Evolutionary conservation across 1,140 invertebrate genomes (phyloP).

Genomic region (Rhagoletis zephyria): DNA sequence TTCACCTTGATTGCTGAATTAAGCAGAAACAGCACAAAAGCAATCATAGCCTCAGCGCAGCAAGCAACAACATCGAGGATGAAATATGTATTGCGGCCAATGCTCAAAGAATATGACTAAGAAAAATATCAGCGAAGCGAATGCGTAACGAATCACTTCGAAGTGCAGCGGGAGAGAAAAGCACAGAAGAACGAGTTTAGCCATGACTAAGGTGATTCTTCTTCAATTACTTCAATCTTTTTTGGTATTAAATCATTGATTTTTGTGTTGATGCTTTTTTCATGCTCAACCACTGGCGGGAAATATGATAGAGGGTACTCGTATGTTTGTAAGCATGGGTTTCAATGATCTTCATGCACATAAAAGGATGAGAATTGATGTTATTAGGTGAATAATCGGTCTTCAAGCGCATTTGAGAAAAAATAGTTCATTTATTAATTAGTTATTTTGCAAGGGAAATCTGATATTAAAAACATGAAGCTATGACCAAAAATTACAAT

Average conservation of each 20-base stretch:
- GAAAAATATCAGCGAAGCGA: constrained; percentile 28
- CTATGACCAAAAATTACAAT: too few relatives aligned
- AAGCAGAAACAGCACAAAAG: constrained; percentile 56
- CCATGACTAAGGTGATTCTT: constrained; percentile 44
- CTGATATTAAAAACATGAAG: too few relatives aligned
- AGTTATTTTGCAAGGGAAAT: too few relatives aligned
- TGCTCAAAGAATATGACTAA: not conserved
- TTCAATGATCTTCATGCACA: too few relatives aligned
- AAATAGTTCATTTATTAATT: too few relatives aligned
- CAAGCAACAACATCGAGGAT: not conserved
- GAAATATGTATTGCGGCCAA: constrained; percentile 29
- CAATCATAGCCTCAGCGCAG: constrained; percentile 4
- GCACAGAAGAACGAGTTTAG: constrained; percentile 33
- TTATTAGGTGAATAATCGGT: too few relatives aligned
- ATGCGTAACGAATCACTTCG: constrained; percentile 47
- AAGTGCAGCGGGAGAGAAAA: constrained; percentile 37
- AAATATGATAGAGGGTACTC: not conserved
- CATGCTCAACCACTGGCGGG: not conserved
- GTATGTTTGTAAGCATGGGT: too few relatives aligned
- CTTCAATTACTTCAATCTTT: constrained; percentile 31
- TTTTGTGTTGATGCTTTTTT: not conserved
- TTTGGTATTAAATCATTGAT: constrained; percentile 23
- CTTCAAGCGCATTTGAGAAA: too few relatives aligned
- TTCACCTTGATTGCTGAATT: constrained; percentile 59
- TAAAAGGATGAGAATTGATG: too few relatives aligned